Evolutionary conservation across 2,888 invertebrate genomes (phyloP).

Genomic region (Furcula furcula): DNA sequence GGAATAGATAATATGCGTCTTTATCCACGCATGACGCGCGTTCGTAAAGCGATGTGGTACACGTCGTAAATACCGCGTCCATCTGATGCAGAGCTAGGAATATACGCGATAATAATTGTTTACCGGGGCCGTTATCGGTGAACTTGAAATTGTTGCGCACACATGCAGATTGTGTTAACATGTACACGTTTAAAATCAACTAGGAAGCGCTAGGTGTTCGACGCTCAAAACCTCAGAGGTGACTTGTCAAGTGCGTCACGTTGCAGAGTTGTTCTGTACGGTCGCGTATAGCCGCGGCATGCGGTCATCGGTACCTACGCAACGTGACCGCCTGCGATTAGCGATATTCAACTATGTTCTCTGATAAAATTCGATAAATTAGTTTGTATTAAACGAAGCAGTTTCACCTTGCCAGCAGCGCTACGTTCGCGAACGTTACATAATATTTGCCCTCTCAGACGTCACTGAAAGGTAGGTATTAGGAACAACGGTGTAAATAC

Average conservation of each 20-base stretch:
- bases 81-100: slow-evolving; percentile 41
- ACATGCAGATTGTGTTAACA: slow-evolving; percentile 57
- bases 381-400: slow-evolving; percentile 13
- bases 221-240: slow-evolving; percentile 38
- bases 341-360: slow-evolving; percentile 24
- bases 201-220: slow-evolving; percentile 53
- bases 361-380: slow-evolving; percentile 23
- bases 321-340: slow-evolving; percentile 34
- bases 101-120: slow-evolving; percentile 52
- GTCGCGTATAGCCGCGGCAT: slow-evolving; percentile 20
- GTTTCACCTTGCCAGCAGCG: slow-evolving; percentile 5
- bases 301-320: slow-evolving; percentile 23
- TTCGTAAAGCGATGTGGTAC: background rate
- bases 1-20: no score
- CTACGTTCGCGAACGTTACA: slow-evolving; percentile 15
- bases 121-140: slow-evolving; percentile 60
- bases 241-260: slow-evolving; percentile 48
- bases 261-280: slow-evolving; percentile 21
- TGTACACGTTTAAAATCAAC: slow-evolving; percentile 47
- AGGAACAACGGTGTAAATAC: slow-evolving; percentile 9
- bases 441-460: slow-evolving; percentile 15
- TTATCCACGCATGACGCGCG: background rate
- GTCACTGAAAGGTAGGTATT: slow-evolving; percentile 9
- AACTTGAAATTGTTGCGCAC: slow-evolving; percentile 63
- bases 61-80: slow-evolving; percentile 17